Evolutionary conservation across 2,888 invertebrate species (phyloP), one percentile per base, ranked within the genome.

Genomic region (Argyresthia albistria): DNA sequence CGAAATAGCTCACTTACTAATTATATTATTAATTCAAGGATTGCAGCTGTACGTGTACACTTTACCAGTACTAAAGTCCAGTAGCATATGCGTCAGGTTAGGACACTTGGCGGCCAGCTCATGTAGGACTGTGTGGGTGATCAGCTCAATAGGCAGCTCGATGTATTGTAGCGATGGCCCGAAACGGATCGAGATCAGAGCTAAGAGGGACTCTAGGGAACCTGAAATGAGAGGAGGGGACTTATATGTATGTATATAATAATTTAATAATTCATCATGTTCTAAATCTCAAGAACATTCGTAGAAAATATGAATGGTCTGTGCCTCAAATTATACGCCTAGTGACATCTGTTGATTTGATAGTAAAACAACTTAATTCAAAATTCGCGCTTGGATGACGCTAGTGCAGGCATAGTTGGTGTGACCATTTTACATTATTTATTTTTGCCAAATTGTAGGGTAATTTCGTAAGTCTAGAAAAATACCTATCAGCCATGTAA

Each of bases 61-160:
- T 67, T n/a, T 63, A 91, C 91, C 91, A 57, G 98, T 99, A 59
- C 98, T 97, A 73, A 99, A 99, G 72, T 99, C 99, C 57, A 99
- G 89, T 14, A 99, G 90, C 95, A 99, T 95, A 73, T 97, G 96
- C 0, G 97, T 97, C 53, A 98, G 87, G 76, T 97, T 97, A 0
- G 97, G 97, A 67, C 98, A 98, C 77, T 97, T 98, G 66, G 94
- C 97, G 0, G 98, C 95, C 59, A 99, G 80, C 73, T 99, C 99
- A 74, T 99, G 99, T 0, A 99, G 90, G 8, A 99, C 97, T 0
- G 96, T 97, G 67, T 98, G 97, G 0, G 98, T 98, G 63, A 99
- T 98, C 59, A 99, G 82, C 76, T 99, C 99, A 63, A 98, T 98
- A 0, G 97, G 97, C 52, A 99, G 88, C 73, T 98, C 97, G 60